These are phyloP conservation scores for Raja brachyura DNA, from an alignment of 2,113 vertebrate species.

Conservation along the genomic window DNA sequence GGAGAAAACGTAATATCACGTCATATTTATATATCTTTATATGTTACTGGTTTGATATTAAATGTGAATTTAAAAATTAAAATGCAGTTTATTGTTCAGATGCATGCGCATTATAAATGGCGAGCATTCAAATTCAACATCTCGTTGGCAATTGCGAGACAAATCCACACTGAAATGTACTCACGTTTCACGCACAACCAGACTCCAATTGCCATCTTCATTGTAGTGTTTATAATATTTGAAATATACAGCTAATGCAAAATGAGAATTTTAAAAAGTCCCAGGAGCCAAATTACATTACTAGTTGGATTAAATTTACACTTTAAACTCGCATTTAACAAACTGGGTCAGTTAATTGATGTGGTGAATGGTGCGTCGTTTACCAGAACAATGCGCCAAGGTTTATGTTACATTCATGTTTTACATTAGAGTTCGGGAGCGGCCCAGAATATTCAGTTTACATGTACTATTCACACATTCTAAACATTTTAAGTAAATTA, in stretches of 20 bases:
- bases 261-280: neutral
- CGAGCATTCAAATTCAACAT: neutral
- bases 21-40: conserved; percentile 28
- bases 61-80: neutral
- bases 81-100: neutral
- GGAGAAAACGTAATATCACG: neutral
- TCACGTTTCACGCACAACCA: neutral
- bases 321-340: neutral
- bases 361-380: neutral
- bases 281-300: neutral
- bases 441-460: too few relatives aligned
- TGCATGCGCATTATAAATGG: neutral
- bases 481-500: neutral
- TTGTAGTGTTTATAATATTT: neutral
- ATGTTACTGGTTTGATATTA: conserved; percentile 25
- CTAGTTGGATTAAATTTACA: neutral
- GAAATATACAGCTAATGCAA: too few relatives aligned
- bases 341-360: neutral
- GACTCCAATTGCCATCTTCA: neutral
- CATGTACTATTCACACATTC: too few relatives aligned
- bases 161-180: neutral
- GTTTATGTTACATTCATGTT: neutral
- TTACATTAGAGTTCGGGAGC: too few relatives aligned
- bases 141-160: too few relatives aligned
- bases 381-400: too few relatives aligned